Percentiles rank a stretch among this genome's conserved stretches.
phyloP scores from a whole-genome alignment of 2,888 invertebrate species.

The Scaptomyza polygonia region DNA sequence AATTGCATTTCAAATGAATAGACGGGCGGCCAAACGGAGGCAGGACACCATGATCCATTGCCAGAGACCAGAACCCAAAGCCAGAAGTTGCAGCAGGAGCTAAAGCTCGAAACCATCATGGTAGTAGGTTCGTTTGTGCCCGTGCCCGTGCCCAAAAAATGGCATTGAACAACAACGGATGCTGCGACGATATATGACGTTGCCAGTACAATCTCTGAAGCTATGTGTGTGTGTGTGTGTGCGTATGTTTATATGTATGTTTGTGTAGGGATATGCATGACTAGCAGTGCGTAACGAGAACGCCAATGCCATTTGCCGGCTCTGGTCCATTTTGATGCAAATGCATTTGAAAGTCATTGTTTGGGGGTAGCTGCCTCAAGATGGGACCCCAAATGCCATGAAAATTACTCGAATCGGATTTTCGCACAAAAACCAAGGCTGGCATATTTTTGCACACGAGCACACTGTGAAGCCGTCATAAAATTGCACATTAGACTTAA shows the following conservation, averaged over 20 bases:
- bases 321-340: slow-evolving; percentile 69
- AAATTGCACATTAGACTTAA: slow-evolving; percentile 29
- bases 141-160: slow-evolving; percentile 53
- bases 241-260: slow-evolving; percentile 18
- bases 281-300: slow-evolving; percentile 53
- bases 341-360: slow-evolving; percentile 66
- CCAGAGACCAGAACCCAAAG: slow-evolving; percentile 5
- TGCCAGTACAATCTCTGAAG: slow-evolving; percentile 54
- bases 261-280: slow-evolving; percentile 61
- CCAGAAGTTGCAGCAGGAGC: slow-evolving; percentile 10
- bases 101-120: slow-evolving; percentile 29
- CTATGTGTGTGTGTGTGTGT: slow-evolving; percentile 18
- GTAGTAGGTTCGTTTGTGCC: slow-evolving; percentile 53
- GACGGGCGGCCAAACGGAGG: slow-evolving; percentile 36
- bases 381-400: slow-evolving; percentile 56
- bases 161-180: slow-evolving; percentile 71
- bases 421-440: slow-evolving; percentile 7
- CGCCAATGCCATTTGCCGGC: slow-evolving; percentile 8
- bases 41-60: slow-evolving; percentile 16
- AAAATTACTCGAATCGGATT: slow-evolving; percentile 66
- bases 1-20: slow-evolving; percentile 81
- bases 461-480: slow-evolving; percentile 11
- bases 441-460: slow-evolving; percentile 10
- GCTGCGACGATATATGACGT: slow-evolving; percentile 71
- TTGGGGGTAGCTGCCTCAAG: slow-evolving; percentile 36